Evolutionary conservation across 1,140 invertebrate genomes (phyloP).

Genomic region (Drosophila kurseongensis): DNA sequence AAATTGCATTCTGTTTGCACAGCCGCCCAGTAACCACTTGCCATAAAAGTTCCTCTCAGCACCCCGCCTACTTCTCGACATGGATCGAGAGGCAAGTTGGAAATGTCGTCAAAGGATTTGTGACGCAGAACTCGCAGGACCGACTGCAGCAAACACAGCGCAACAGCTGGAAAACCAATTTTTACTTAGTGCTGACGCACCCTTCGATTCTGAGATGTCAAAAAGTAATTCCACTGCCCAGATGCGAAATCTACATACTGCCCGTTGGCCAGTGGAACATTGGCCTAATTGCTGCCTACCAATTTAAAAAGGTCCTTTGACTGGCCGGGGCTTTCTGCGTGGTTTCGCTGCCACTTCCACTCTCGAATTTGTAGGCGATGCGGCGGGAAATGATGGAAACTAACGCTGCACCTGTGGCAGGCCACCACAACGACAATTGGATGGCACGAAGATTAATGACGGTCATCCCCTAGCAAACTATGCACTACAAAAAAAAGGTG

Average conservation of each 20-base stretch:
- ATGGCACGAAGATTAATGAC: conserved; percentile 35
- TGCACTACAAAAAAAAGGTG: neutral
- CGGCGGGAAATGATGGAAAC: conserved; percentile 19
- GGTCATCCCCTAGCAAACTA: neutral
- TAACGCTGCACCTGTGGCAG: conserved; percentile 26
- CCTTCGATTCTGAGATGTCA: conserved; percentile 26
- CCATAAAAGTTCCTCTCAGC: conserved; percentile 9
- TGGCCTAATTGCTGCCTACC: conserved; percentile 26
- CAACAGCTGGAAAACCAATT: conserved; percentile 53
- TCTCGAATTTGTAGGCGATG: conserved; percentile 14
- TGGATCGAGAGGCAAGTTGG: conserved; percentile 36
- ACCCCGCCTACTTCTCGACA: neutral
- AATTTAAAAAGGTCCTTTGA: conserved; percentile 28
- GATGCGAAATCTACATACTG: neutral
- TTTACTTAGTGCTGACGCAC: conserved; percentile 17
- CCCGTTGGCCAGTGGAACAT: neutral
- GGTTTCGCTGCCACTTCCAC: conserved; percentile 8
- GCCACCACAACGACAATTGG: conserved; percentile 11
- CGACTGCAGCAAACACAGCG: conserved; percentile 15
- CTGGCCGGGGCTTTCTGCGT: conserved; percentile 2
- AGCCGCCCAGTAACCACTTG: conserved; percentile 41
- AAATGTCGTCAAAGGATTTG: conserved; percentile 65
- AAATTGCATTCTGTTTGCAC: conserved; percentile 61
- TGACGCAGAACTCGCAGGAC: conserved; percentile 37
- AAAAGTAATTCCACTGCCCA: conserved; percentile 23